Conservation (phyloP, 2,888 invertebrate species). For the Athalia rosae region DNA sequence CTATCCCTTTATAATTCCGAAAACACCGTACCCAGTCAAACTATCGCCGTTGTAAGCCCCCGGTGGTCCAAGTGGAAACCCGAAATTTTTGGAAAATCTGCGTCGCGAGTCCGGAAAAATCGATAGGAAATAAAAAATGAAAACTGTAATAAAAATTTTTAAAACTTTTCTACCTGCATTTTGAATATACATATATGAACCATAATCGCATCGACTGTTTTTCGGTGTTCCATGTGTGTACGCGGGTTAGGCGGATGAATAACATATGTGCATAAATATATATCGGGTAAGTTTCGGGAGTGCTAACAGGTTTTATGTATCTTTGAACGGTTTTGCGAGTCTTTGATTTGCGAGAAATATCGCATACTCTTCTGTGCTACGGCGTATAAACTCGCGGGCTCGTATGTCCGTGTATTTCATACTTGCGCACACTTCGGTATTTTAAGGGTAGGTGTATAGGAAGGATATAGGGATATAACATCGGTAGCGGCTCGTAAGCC, state of each 20-base stretch:
- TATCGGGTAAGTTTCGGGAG: slow-evolving; percentile 4
- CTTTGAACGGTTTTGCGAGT: slow-evolving; percentile 45
- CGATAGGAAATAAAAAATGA: too few relatives aligned
- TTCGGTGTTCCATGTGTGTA: not conserved
- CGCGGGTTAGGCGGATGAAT: not conserved
- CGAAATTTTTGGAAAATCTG: too few relatives aligned
- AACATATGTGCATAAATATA: slow-evolving; percentile 48
- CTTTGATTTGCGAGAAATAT: slow-evolving; percentile 45
- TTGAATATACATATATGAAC: too few relatives aligned
- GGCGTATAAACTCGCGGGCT: not conserved
- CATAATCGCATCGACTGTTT: not conserved
- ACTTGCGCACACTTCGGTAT: slow-evolving; percentile 4
- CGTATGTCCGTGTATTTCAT: not conserved
- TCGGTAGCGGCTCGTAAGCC: slow-evolving; percentile 56
- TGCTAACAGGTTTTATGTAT: slow-evolving; percentile 30
- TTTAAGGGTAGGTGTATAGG: slow-evolving; percentile 49
- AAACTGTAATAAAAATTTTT: too few relatives aligned
- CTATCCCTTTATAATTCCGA: not conserved
- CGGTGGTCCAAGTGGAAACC: too few relatives aligned
- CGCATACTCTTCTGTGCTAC: slow-evolving; percentile 23
- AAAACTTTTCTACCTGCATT: too few relatives aligned
- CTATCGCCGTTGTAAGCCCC: too few relatives aligned
- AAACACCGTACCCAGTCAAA: too few relatives aligned
- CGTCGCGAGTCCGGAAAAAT: too few relatives aligned
- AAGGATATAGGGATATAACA: slow-evolving; percentile 52